phyloP scores from a whole-genome alignment of 2,113 vertebrate genomes.

The Galbula dea region DNA sequence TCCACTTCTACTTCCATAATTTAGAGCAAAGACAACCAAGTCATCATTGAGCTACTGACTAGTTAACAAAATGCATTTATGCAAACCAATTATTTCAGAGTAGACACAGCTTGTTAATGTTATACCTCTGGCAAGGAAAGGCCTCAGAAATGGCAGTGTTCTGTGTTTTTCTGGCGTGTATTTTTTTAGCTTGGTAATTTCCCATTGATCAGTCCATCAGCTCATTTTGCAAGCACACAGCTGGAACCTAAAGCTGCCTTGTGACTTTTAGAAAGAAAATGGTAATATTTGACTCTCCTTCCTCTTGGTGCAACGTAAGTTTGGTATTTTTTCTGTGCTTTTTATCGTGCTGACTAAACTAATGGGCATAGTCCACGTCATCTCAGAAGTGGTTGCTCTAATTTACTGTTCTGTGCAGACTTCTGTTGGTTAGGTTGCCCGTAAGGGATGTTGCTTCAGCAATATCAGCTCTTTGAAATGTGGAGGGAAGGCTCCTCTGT shows the following conservation, averaged over 20 bases:
- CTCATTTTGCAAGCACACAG: not conserved
- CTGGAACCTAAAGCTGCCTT: not conserved
- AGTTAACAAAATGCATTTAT: not conserved
- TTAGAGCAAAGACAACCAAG: slow-evolving; percentile 21
- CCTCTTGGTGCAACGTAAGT: not conserved
- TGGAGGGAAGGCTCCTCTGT: not conserved
- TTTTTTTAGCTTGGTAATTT: not conserved
- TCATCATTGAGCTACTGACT: not conserved
- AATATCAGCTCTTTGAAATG: not conserved
- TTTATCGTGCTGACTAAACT: not conserved
- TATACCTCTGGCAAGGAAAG: not conserved
- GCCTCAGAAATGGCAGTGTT: not conserved
- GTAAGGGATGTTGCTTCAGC: not conserved
- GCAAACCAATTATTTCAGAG: not conserved
- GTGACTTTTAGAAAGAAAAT: not conserved
- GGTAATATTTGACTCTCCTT: not conserved
- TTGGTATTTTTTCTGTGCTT: not conserved
- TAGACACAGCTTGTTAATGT: not conserved
- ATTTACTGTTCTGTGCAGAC: not conserved
- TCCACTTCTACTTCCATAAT: slow-evolving; percentile 29
- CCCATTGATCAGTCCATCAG: not conserved
- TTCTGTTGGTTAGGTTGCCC: not conserved
- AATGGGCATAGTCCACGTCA: not conserved
- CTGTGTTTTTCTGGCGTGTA: not conserved
- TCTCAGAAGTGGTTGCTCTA: not conserved